Evolutionary conservation across 1,140 invertebrate genomes (phyloP).

Genomic region (Planococcus citri): DNA sequence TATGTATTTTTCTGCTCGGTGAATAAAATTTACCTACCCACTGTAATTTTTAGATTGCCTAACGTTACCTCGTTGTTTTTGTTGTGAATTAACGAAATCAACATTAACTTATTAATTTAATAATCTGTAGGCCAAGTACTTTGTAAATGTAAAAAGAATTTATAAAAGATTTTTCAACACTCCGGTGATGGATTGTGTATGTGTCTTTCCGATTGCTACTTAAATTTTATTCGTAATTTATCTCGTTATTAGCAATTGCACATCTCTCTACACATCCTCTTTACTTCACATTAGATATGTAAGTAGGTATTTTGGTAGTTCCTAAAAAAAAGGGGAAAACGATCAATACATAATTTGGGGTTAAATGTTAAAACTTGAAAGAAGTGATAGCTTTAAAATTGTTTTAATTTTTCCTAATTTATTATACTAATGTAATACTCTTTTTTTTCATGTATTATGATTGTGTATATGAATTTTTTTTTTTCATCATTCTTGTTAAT

Average conservation of each 20-base stretch:
- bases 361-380: too few relatives aligned
- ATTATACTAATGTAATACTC: background rate
- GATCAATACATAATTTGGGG: too few relatives aligned
- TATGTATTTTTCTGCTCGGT: background rate
- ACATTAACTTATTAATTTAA: too few relatives aligned
- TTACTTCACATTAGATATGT: too few relatives aligned
- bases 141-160: too few relatives aligned
- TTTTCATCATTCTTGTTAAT: background rate
- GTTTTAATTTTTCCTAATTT: background rate
- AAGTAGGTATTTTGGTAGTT: too few relatives aligned
- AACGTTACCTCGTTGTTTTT: background rate
- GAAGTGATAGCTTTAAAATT: background rate
- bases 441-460: too few relatives aligned
- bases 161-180: too few relatives aligned
- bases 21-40: background rate
- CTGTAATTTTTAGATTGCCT: background rate
- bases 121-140: background rate
- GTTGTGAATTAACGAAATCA: background rate
- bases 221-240: background rate
- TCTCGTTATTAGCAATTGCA: background rate
- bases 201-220: background rate
- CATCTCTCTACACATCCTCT: too few relatives aligned
- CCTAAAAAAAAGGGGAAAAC: too few relatives aligned
- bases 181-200: background rate
- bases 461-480: too few relatives aligned